Percentiles rank a stretch among this genome's conserved stretches.
Conservation (phyloP, 1,140 invertebrate species). For the Alviniconcha marisindica region DNA sequence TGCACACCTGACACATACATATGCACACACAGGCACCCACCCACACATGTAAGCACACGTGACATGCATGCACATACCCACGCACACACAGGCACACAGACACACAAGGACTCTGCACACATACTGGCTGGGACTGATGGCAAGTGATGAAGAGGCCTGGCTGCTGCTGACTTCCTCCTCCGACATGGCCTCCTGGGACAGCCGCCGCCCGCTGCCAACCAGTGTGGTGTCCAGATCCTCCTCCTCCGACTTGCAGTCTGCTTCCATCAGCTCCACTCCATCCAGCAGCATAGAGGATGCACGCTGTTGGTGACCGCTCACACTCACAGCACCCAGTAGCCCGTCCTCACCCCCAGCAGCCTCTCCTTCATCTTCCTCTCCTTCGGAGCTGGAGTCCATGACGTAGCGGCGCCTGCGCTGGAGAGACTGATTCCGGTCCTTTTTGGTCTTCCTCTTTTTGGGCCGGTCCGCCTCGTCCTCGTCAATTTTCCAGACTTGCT, state of each 20-base stretch:
- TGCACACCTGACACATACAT: too few relatives aligned
- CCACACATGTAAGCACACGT: too few relatives aligned
- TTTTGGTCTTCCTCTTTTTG: conserved; percentile 55
- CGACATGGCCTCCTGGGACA: not conserved
- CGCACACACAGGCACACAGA: too few relatives aligned
- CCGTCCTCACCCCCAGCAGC: not conserved
- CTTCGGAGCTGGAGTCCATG: conserved; percentile 52
- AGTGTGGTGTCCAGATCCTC: not conserved
- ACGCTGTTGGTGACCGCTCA: not conserved
- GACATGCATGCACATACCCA: too few relatives aligned
- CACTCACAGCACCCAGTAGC: not conserved
- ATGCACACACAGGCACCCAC: too few relatives aligned
- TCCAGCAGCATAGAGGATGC: not conserved
- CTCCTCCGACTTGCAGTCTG: not conserved
- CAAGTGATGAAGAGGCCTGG: not conserved
- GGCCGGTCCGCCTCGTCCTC: conserved; percentile 1
- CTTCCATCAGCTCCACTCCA: not conserved
- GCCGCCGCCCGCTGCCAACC: not conserved
- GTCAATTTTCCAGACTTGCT: too few relatives aligned
- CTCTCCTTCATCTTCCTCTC: not conserved
- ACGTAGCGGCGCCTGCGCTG: conserved; percentile 46
- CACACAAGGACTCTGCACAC: too few relatives aligned
- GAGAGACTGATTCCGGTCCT: conserved; percentile 50
- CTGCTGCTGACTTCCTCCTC: not conserved
- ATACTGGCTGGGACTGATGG: conserved; percentile 18